phyloP scores from a whole-genome alignment of 2,797 vertebrate species.

The Ceryle rudis region DNA sequence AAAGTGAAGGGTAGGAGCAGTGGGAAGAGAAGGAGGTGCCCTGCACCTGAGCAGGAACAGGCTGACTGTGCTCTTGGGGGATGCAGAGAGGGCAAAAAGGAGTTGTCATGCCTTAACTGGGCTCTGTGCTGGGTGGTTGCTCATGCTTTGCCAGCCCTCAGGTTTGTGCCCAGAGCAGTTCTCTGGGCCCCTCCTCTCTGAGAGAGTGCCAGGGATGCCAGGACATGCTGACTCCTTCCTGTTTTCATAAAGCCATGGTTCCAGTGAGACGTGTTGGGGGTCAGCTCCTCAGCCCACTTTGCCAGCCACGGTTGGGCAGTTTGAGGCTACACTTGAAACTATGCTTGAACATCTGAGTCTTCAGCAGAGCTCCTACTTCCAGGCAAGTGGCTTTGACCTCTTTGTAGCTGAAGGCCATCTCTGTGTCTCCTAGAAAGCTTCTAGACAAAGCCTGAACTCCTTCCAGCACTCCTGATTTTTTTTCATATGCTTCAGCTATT shows the following conservation, averaged over 20 bases:
- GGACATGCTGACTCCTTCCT: neutral
- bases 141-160: neutral
- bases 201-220: neutral
- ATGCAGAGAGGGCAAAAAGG: neutral
- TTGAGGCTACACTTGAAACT: neutral
- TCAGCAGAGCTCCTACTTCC: neutral
- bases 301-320: neutral
- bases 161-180: neutral
- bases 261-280: neutral
- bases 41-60: accelerated
- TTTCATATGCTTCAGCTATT: neutral
- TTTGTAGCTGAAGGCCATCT: neutral
- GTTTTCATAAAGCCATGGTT: neutral
- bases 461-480: neutral
- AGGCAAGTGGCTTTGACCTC: slow-evolving; percentile 6
- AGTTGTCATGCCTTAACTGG: accelerated
- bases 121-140: neutral
- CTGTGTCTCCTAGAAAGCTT: neutral
- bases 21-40: neutral
- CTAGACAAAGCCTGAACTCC: neutral
- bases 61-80: neutral
- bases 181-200: neutral
- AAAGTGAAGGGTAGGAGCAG: neutral
- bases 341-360: neutral
- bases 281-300: neutral